Evolutionary conservation across 92 coral and sea anemone species (phyloP).

Genomic region (Epizoanthus stellaris): DNA sequence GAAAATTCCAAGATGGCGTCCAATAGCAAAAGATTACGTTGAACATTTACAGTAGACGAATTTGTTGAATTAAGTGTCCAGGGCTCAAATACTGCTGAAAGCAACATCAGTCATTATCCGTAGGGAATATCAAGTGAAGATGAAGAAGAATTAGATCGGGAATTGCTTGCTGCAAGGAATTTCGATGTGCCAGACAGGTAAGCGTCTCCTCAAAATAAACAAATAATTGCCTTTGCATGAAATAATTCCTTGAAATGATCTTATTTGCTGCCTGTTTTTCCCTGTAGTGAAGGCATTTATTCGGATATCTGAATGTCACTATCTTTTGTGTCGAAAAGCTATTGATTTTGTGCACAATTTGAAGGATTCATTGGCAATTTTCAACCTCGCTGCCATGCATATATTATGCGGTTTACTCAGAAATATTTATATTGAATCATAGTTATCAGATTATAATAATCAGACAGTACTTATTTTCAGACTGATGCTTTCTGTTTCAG

Average conservation of each 20-base stretch:
- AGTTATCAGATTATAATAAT: conserved; percentile 24
- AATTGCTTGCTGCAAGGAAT: neutral
- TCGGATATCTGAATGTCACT: neutral
- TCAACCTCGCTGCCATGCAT: neutral
- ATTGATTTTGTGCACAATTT: conserved; percentile 10
- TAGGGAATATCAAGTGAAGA: neutral
- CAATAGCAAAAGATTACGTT: neutral
- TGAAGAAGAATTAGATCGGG: neutral
- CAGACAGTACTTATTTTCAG: neutral
- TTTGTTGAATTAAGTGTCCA: neutral
- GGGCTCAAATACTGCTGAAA: conserved; percentile 13
- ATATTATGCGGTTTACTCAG: conserved; percentile 2
- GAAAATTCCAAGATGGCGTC: conserved; percentile 5
- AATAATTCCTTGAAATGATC: neutral
- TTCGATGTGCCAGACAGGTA: conserved; percentile 12
- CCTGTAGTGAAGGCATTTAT: neutral
- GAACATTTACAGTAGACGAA: neutral
- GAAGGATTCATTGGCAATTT: neutral
- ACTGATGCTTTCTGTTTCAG: too few species aligned
- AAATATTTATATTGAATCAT: conserved; percentile 8
- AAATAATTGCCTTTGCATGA: neutral
- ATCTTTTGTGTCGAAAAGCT: conserved; percentile 6
- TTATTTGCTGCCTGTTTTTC: conserved; percentile 10
- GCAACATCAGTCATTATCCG: neutral
- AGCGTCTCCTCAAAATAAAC: conserved; percentile 1